Base-by-base conservation (phyloP, 2,888 invertebrate species). In the Caenorhabditis virilis region DNA sequence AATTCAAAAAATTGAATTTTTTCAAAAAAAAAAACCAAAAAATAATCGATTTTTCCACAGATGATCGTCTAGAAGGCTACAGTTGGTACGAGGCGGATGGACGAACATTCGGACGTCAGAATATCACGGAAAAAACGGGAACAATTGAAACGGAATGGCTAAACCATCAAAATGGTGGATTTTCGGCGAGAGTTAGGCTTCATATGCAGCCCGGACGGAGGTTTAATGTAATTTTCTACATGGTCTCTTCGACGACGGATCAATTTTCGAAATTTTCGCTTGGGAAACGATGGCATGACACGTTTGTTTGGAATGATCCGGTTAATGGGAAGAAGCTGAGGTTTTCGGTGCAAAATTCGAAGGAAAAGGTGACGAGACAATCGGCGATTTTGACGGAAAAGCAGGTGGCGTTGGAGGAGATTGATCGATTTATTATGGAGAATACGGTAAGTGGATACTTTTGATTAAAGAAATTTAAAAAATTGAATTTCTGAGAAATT, bases 11-110 rank as follows among this genome's bases (percentile, higher is more conserved):
- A 25, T 23, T 4, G 25, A 27, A 42, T 33, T 47, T 18, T 16
- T 30, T 30, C 16, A 18, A 9, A 30, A n/a, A 47, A 33, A 33
- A 20, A 30, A 16, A 27, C 11, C 26, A 15, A 23, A n/a, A 20
- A 39, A 26, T 35, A 18, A 5, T 46, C 7, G n/a, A n/a, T 35
- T 13, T 36, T 2, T 27, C 52, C 59, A 25, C 25, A 67, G 88
- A 89, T 26, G 94, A 95, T 82, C 88, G 89, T 74, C 84, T 94
- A 39, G 88, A 89, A 4, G 88, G 89, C 39, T 90, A 93, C 82
- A 91, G 92, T 0, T 98, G 98, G 98, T 84, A 89, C 5, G 89
- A 91, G 69, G 97, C 98, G 82, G 95, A 99, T 83, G 95, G 95
- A 0, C 87, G 88, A 35, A 89, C 89, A 7, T 97, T 97, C 85